Evolutionary conservation across 2,888 invertebrate species (phyloP).

Genomic region (Stenodera caucasica): DNA sequence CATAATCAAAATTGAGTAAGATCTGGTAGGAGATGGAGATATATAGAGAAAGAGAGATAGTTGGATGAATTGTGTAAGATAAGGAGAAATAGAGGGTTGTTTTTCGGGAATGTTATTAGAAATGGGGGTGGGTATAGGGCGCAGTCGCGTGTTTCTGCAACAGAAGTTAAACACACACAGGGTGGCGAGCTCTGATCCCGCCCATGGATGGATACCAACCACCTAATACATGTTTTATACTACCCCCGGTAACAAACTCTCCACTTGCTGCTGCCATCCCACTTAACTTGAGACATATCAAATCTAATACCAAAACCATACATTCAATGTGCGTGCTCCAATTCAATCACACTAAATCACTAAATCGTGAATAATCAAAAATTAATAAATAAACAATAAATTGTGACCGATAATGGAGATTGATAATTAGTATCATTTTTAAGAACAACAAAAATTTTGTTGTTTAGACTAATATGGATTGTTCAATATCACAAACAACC

Average conservation of each 20-base stretch:
- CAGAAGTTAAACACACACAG: conserved; percentile 58
- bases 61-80: conserved; percentile 14
- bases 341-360: no score
- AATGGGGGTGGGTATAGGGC: conserved; percentile 38
- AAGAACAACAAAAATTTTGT: background rate
- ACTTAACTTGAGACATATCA: conserved; percentile 7
- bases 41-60: background rate
- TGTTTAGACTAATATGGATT: conserved; percentile 41
- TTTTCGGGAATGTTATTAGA: conserved; percentile 23
- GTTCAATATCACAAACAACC: conserved; percentile 43
- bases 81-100: conserved; percentile 36
- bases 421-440: conserved; percentile 6
- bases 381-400: no score
- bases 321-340: conserved; percentile 2
- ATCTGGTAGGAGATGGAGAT: no score
- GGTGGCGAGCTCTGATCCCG: conserved; percentile 55
- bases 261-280: conserved; percentile 37
- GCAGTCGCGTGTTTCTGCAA: conserved; percentile 48
- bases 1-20: background rate
- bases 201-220: conserved; percentile 50
- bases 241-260: conserved; percentile 43
- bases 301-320: conserved; percentile 34
- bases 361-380: no score
- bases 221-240: conserved; percentile 32
- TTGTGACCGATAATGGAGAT: background rate